Percentiles rank a stretch among this genome's conserved stretches.
These are phyloP conservation scores for Spisula subtruncata DNA, from an alignment of 2,888 invertebrate species.

Conservation along the genomic window DNA sequence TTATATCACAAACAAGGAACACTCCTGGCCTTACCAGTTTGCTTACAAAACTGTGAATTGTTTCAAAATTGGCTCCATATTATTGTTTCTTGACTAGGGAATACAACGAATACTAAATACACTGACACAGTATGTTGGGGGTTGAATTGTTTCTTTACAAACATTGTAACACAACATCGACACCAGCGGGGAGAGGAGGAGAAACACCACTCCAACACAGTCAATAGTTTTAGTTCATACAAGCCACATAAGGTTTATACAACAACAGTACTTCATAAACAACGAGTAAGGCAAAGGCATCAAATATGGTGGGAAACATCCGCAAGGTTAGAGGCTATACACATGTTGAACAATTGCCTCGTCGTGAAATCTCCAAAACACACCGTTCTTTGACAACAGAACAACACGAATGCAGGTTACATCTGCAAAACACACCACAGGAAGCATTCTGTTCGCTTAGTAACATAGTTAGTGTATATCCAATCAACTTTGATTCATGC, in stretches of 20 bases:
- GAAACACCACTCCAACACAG: constrained; percentile 13
- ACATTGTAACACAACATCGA: constrained; percentile 23
- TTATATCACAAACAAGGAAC: not conserved
- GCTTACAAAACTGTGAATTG: constrained; percentile 7
- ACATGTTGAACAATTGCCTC: not conserved
- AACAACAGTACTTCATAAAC: constrained; percentile 16
- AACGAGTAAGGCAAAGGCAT: constrained; percentile 26
- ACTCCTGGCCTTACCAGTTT: not conserved
- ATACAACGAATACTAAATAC: not conserved
- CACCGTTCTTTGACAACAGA: constrained; percentile 7
- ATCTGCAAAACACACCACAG: constrained; percentile 7
- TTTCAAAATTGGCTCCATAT: constrained; percentile 17
- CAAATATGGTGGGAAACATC: not conserved
- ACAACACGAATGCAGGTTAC: constrained; percentile 13
- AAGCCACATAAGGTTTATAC: constrained; percentile 4
- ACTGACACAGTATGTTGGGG: not conserved
- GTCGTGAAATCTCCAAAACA: not conserved
- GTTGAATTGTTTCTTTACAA: not conserved
- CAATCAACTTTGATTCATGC: not conserved
- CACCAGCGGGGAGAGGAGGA: not conserved
- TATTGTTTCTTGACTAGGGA: not conserved
- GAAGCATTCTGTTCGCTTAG: not conserved
- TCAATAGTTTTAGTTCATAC: constrained; percentile 4
- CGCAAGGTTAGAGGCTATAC: not conserved
- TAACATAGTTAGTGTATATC: not conserved